phyloP scores from a whole-genome alignment of 2,113 vertebrate genomes.

The Ahaetulla prasina region DNA sequence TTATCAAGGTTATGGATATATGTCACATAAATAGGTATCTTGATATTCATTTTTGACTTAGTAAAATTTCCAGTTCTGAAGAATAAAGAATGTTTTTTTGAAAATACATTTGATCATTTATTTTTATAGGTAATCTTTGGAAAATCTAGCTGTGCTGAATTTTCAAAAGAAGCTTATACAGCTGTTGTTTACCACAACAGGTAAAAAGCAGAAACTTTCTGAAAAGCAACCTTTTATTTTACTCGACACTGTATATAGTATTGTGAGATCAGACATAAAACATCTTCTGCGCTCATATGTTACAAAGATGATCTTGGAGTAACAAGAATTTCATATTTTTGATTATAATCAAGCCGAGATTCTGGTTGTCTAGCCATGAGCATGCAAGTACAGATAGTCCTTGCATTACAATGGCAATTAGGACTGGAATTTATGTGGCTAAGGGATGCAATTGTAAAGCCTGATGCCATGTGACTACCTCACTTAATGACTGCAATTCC shows the following conservation, averaged over 20 bases:
- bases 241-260: neutral
- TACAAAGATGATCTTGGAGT: neutral
- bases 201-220: conserved; percentile 67
- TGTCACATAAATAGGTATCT: neutral
- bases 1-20: neutral
- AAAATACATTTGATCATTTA: conserved; percentile 37
- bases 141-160: conserved; percentile 97
- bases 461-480: neutral
- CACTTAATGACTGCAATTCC: neutral
- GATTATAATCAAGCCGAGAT: neutral
- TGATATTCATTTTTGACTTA: neutral
- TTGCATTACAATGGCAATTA: neutral
- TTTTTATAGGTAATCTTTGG: conserved; percentile 92
- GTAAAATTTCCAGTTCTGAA: neutral
- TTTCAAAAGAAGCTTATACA: conserved; percentile 94
- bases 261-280: neutral
- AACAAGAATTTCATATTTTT: neutral
- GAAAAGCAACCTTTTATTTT: neutral
- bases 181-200: conserved; percentile 97
- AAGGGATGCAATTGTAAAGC: neutral
- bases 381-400: neutral
- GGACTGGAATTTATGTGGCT: neutral
- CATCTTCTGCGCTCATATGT: neutral
- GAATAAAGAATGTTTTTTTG: neutral
- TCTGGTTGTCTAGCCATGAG: neutral